These are phyloP conservation scores for Cervus canadensis DNA, from an alignment of 2,113 vertebrate genomes.

Conservation along the genomic window DNA sequence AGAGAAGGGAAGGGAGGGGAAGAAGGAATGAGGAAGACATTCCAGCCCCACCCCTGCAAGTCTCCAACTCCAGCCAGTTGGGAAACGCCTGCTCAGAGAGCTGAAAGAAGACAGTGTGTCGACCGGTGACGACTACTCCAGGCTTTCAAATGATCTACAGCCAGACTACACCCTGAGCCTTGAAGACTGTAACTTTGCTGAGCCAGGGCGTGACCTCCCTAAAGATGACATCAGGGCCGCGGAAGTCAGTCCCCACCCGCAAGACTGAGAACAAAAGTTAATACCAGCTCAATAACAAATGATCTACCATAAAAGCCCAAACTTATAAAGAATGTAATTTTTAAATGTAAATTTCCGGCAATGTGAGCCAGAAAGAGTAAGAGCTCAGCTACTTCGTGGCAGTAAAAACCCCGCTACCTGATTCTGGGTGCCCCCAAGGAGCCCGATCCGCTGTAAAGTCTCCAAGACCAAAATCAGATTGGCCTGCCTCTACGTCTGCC, in stretches of 20 bases:
- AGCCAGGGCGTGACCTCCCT: neutral
- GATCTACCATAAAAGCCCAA: neutral
- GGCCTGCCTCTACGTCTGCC: neutral
- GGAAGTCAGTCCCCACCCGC: neutral
- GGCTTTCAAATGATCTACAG: neutral
- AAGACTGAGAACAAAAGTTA: neutral
- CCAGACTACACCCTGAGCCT: neutral
- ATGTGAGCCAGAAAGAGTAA: neutral
- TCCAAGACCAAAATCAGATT: neutral
- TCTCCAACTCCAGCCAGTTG: neutral
- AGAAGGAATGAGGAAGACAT: constrained; percentile 50
- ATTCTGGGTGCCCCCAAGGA: neutral
- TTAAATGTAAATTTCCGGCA: neutral
- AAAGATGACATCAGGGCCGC: neutral
- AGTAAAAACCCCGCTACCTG: neutral
- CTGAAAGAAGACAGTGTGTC: neutral
- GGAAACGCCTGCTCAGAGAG: neutral
- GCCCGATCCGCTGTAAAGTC: neutral
- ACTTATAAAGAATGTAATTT: neutral
- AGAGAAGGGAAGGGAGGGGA: neutral
- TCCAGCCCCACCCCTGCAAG: constrained; percentile 23
- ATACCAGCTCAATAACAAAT: neutral
- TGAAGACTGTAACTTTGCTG: neutral
- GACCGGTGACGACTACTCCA: neutral
- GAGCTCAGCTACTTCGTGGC: neutral